Conservation (phyloP, 2,113 vertebrate genomes). For the Cheilinus undulatus region DNA sequence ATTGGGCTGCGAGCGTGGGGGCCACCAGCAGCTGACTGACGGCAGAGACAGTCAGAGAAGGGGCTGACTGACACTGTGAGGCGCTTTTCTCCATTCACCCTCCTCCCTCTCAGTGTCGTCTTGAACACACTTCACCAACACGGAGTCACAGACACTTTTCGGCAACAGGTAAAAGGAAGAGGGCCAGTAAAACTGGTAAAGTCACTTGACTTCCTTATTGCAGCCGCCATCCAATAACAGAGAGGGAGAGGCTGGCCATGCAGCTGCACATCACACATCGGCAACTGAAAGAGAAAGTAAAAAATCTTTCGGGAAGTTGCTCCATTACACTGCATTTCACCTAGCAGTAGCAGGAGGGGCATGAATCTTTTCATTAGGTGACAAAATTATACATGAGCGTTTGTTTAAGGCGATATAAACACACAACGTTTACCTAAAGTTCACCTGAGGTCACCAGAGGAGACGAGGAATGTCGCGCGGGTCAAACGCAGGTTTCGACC, state of each 20-base stretch:
- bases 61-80: not conserved
- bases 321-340: slow-evolving; percentile 14
- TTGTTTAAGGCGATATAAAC: not conserved
- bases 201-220: slow-evolving; percentile 52
- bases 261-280: slow-evolving; percentile 8
- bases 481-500: slow-evolving; percentile 85
- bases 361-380: slow-evolving; percentile 2
- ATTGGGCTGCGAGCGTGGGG: slow-evolving; percentile 42
- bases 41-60: not conserved
- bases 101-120: too few species aligned
- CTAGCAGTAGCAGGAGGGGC: not conserved
- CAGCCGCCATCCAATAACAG: slow-evolving; percentile 26
- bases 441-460: slow-evolving; percentile 50
- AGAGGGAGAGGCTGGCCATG: not conserved
- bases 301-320: slow-evolving; percentile 18
- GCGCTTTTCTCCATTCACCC: not conserved
- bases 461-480: slow-evolving; percentile 80
- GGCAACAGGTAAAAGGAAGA: not conserved
- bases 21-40: slow-evolving; percentile 2
- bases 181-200: slow-evolving; percentile 12
- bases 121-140: too few species aligned
- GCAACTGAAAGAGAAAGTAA: slow-evolving; percentile 84
- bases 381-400: not conserved
- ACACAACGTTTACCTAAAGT: not conserved
- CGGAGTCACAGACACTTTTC: not conserved